Conservation (phyloP, 2,888 invertebrate genomes). For the Oscheius sp. region DNA sequence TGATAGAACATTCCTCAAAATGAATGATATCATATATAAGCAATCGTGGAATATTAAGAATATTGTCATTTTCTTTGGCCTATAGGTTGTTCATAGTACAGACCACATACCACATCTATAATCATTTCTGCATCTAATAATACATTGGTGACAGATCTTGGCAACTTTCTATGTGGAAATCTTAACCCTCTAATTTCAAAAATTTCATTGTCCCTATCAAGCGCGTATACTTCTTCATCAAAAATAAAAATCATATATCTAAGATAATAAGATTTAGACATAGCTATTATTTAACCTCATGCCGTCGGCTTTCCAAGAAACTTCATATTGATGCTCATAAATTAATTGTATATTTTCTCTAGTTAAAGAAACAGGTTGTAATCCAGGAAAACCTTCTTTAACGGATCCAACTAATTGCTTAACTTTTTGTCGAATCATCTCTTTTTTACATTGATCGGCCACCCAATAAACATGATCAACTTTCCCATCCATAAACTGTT, state of each 20-base stretch:
- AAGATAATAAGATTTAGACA: conserved; percentile 8
- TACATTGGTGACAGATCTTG: conserved; percentile 62
- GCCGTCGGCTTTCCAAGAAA: conserved; percentile 99
- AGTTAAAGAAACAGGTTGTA: conserved; percentile 95
- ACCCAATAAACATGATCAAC: conserved; percentile 41
- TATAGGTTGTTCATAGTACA: neutral
- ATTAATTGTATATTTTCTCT: conserved; percentile 80
- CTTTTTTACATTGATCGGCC: neutral
- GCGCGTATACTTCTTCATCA: conserved; percentile 86
- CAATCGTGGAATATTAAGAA: conserved; percentile 81
- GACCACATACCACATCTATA: conserved; percentile 48
- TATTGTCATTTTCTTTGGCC: neutral
- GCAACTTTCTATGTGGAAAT: conserved; percentile 83
- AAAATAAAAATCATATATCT: conserved; percentile 96
- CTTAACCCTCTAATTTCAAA: conserved; percentile 80
- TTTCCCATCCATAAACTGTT: conserved; percentile 65
- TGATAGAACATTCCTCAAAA: conserved; percentile 78
- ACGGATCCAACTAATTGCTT: conserved; percentile 49
- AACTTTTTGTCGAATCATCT: conserved; percentile 43
- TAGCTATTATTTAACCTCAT: conserved; percentile 77
- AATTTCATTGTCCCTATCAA: conserved; percentile 89
- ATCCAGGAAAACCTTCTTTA: conserved; percentile 87
- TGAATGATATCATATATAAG: conserved; percentile 90
- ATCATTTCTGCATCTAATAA: conserved; percentile 68
- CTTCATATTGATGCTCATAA: conserved; percentile 85